These are phyloP conservation scores for Vanessa tameamea DNA, from an alignment of 1,140 invertebrate genomes.

Conservation along the genomic window DNA sequence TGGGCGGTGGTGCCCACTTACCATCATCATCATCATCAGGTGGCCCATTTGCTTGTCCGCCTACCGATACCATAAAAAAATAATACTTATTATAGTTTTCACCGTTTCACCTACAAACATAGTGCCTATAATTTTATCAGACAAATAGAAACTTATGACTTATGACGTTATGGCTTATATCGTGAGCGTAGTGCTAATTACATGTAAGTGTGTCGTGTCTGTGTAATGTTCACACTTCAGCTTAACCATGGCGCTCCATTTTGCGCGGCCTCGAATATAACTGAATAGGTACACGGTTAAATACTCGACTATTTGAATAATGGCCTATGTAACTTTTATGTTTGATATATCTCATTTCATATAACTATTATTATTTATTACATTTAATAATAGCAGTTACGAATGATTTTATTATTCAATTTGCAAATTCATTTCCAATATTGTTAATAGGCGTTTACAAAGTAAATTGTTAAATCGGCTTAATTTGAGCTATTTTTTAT, in stretches of 20 bases:
- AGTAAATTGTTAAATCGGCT: too few relatives aligned
- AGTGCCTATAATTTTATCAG: slow-evolving; percentile 15
- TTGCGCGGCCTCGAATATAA: slow-evolving; percentile 31
- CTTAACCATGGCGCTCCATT: slow-evolving; percentile 35
- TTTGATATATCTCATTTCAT: not conserved
- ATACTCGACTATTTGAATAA: slow-evolving; percentile 4
- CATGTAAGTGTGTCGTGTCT: slow-evolving; percentile 46
- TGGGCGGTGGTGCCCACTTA: too few relatives aligned
- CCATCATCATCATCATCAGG: too few relatives aligned
- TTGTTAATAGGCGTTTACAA: too few relatives aligned
- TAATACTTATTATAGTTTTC: not conserved
- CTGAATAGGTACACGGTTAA: slow-evolving; percentile 10
- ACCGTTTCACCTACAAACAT: not conserved
- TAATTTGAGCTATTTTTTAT: too few relatives aligned
- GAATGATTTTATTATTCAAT: too few relatives aligned
- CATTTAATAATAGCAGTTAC: too few relatives aligned
- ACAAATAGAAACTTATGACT: slow-evolving; percentile 18
- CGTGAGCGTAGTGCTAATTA: slow-evolving; percentile 37
- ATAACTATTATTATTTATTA: not conserved
- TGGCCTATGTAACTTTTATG: not conserved
- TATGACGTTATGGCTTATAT: slow-evolving; percentile 25
- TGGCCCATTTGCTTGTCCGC: too few relatives aligned
- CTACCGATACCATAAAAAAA: not conserved
- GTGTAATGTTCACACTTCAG: slow-evolving; percentile 36
- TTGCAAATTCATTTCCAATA: too few relatives aligned